phyloP scores from a whole-genome alignment of 1,140 invertebrate species.

The Drosophila guanche region DNA sequence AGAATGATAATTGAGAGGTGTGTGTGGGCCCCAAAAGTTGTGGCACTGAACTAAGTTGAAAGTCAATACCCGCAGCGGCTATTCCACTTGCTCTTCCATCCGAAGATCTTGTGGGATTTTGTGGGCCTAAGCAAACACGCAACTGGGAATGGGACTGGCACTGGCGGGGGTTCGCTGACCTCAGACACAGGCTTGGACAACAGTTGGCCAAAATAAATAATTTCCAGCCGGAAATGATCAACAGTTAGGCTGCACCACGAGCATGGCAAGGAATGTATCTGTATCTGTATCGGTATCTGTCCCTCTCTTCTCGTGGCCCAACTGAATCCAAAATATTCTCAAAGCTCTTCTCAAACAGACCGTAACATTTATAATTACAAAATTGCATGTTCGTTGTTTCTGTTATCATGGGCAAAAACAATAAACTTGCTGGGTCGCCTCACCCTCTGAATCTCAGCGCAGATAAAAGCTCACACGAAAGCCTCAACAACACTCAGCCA shows the following conservation, averaged over 20 bases:
- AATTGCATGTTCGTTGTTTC: conserved; percentile 65
- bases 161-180: conserved; percentile 59
- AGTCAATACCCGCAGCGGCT: conserved; percentile 66
- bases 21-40: conserved; percentile 27
- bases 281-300: too few species aligned
- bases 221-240: conserved; percentile 26
- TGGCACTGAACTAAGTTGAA: conserved; percentile 29
- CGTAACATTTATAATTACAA: conserved; percentile 75
- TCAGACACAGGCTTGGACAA: conserved; percentile 53
- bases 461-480: conserved; percentile 63
- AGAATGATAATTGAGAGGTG: conserved; percentile 55
- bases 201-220: conserved; percentile 28
- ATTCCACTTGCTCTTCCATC: conserved; percentile 6
- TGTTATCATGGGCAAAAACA: conserved; percentile 54
- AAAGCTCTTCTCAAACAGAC: conserved; percentile 60
- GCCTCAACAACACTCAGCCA: conserved; percentile 12
- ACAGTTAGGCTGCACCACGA: conserved; percentile 20
- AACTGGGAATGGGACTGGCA: conserved; percentile 32
- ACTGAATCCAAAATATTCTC: conserved; percentile 16
- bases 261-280: conserved; percentile 11
- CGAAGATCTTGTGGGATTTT: conserved; percentile 43
- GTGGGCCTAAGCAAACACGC: conserved; percentile 73
- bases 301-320: background rate
- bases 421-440: conserved; percentile 51
- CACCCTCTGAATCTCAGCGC: conserved; percentile 44